These are phyloP conservation scores for Potamarius usumacintae DNA, from an alignment of 2,113 vertebrate genomes.

Conservation along the genomic window DNA sequence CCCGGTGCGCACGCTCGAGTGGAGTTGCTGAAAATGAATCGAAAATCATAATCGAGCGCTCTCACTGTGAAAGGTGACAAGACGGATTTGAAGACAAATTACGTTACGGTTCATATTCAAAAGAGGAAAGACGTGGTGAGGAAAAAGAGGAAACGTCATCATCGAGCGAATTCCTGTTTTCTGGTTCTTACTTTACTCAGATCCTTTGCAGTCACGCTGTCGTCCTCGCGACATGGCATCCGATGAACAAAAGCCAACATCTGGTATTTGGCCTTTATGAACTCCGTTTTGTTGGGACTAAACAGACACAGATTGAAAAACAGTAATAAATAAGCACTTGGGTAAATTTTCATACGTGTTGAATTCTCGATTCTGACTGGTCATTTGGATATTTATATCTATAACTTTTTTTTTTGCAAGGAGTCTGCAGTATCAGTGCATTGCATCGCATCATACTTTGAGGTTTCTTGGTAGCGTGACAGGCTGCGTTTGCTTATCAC, in stretches of 20 bases:
- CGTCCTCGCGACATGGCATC: slow-evolving; percentile 94
- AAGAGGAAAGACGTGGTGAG: neutral
- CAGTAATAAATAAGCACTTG: neutral
- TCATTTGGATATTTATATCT: too few relatives aligned
- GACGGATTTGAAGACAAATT: neutral
- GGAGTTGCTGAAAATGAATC: slow-evolving; percentile 83
- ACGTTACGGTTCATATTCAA: neutral
- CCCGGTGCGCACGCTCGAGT: slow-evolving; percentile 94
- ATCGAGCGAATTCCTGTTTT: neutral
- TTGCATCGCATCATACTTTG: too few relatives aligned
- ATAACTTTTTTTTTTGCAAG: neutral
- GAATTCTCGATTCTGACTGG: neutral
- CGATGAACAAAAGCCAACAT: slow-evolving; percentile 96
- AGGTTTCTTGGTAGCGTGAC: too few relatives aligned
- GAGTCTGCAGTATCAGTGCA: neutral
- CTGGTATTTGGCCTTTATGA: slow-evolving; percentile 97
- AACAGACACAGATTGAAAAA: slow-evolving; percentile 6
- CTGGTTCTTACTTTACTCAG: slow-evolving; percentile 87
- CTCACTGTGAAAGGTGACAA: neutral
- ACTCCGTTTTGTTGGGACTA: slow-evolving; percentile 96
- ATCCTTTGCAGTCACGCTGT: slow-evolving; percentile 94
- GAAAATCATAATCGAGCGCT: neutral
- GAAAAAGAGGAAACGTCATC: neutral
- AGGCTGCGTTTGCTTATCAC: too few relatives aligned
- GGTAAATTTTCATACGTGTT: neutral